A percentile compares a stretch with the other conserved stretches of the same genome.
Conservation (phyloP, 2,888 invertebrate species). For the Gasteruption jaculator region DNA sequence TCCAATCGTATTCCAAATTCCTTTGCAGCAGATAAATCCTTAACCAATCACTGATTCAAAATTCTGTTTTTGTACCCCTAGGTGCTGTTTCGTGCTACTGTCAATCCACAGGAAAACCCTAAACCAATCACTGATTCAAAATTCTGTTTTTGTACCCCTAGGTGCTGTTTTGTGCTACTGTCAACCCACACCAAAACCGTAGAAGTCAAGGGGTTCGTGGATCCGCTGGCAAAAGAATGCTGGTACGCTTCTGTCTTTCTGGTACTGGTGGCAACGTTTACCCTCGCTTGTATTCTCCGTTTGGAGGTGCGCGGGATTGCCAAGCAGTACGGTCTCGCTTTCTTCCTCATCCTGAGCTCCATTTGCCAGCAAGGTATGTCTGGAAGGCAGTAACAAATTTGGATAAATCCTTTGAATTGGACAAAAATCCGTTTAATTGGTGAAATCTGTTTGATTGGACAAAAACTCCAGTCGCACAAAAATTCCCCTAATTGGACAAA, state of each 20-base stretch:
- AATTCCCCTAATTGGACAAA: too few species aligned
- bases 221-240: slow-evolving; percentile 28
- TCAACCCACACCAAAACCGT: slow-evolving; percentile 27
- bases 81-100: slow-evolving; percentile 28
- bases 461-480: too few species aligned
- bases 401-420: too few species aligned
- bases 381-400: too few species aligned
- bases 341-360: slow-evolving; percentile 28
- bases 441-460: neutral
- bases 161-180: slow-evolving; percentile 36
- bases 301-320: too few species aligned
- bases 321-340: slow-evolving; percentile 22
- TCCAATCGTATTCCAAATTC: too few species aligned
- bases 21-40: slow-evolving; percentile 21
- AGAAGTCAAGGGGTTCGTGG: slow-evolving; percentile 27
- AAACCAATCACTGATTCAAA: too few species aligned
- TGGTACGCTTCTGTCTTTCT: slow-evolving; percentile 30
- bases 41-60: too few species aligned
- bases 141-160: too few species aligned
- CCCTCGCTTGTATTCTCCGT: slow-evolving; percentile 26
- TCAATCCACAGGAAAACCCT: slow-evolving; percentile 22
- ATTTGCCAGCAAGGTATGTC: slow-evolving; percentile 35
- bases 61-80: too few species aligned
- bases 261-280: slow-evolving; percentile 16
- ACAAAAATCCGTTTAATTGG: too few species aligned